Percentiles rank a stretch among this genome's conserved stretches.
Conservation (phyloP, 2,888 invertebrate species). For the Agelastica alni region DNA sequence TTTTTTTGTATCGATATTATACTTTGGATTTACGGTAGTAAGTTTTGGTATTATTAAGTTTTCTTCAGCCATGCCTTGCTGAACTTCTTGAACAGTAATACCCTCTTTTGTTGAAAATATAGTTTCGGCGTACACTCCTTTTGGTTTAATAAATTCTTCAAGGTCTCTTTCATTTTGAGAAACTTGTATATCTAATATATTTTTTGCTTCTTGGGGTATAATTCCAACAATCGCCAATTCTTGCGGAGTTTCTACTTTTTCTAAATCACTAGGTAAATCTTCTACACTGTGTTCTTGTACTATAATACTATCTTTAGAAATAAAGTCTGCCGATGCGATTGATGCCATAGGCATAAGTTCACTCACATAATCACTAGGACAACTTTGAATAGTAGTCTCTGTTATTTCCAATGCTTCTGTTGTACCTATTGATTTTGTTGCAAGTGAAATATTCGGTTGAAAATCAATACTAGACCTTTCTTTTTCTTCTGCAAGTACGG, state of each 20-base stretch:
- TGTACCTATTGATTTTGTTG: constrained; percentile 53
- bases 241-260: constrained; percentile 49
- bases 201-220: constrained; percentile 68
- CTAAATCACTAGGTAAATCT: constrained; percentile 49
- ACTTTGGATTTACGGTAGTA: constrained; percentile 61
- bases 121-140: constrained; percentile 62
- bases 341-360: constrained; percentile 54
- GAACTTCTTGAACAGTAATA: constrained; percentile 66
- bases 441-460: constrained; percentile 41
- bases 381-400: constrained; percentile 61
- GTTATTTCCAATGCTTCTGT: constrained; percentile 61
- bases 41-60: constrained; percentile 60
- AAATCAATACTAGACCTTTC: constrained; percentile 49
- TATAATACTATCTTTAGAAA: constrained; percentile 58
- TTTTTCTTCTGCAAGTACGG: constrained; percentile 55
- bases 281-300: constrained; percentile 57
- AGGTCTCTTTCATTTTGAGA: constrained; percentile 64
- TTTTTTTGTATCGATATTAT: constrained; percentile 67
- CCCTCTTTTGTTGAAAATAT: constrained; percentile 66
- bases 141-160: constrained; percentile 56
- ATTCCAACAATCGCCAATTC: constrained; percentile 55
- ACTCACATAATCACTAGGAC: constrained; percentile 57
- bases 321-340: constrained; percentile 55
- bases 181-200: constrained; percentile 64
- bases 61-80: constrained; percentile 65